Conservation (phyloP, 2,797 vertebrate species). For the Eospalax fontanierii region DNA sequence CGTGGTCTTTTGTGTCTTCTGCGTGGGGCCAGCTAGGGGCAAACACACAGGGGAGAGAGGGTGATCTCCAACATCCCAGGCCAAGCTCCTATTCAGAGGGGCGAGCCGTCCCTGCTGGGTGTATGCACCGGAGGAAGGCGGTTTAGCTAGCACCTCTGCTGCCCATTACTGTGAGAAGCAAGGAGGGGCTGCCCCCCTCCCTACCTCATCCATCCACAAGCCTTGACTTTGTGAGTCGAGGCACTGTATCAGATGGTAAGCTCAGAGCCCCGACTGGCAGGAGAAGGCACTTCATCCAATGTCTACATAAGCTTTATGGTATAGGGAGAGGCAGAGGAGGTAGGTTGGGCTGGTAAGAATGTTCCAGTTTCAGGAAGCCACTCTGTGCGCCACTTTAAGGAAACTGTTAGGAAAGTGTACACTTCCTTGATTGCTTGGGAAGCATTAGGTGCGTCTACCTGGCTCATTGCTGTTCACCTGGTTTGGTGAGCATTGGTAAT, state of each 20-base stretch:
- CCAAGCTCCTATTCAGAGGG: not conserved
- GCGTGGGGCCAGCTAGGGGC: not conserved
- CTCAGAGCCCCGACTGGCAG: constrained; percentile 27
- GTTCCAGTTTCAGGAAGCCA: constrained; percentile 29
- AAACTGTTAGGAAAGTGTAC: not conserved
- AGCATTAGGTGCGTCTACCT: not conserved
- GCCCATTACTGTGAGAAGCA: constrained; percentile 85
- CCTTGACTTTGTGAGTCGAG: constrained; percentile 74
- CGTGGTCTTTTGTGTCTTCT: not conserved
- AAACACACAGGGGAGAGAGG: not conserved
- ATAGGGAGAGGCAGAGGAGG: not conserved
- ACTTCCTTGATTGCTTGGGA: not conserved
- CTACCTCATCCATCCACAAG: not conserved
- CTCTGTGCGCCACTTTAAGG: not conserved
- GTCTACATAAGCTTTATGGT: not conserved
- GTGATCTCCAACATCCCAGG: not conserved
- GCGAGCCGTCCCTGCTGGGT: not conserved
- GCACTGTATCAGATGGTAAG: constrained; percentile 25
- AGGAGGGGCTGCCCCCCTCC: constrained; percentile 64
- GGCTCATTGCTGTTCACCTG: not conserved
- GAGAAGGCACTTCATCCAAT: not conserved
- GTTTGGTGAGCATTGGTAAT: not conserved
- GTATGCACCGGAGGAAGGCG: not conserved
- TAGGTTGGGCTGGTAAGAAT: not conserved
- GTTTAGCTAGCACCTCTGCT: constrained; percentile 78